phyloP scores from a whole-genome alignment of 2,888 invertebrate genomes.

The Phanerotoma sp. region DNA sequence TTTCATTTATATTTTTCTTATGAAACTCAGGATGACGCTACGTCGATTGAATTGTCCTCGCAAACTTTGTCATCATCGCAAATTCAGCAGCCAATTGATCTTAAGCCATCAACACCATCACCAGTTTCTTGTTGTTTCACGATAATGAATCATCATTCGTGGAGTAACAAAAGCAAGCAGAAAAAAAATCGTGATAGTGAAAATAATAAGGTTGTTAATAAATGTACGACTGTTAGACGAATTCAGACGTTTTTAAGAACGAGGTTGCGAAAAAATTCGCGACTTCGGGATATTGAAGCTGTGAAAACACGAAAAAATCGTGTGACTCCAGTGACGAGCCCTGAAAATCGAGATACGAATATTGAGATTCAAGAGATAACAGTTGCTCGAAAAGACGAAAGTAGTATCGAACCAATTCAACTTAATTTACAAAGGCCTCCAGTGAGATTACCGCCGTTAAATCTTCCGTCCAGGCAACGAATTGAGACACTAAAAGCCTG shows the following conservation, averaged over 20 bases:
- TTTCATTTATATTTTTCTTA: constrained; percentile 52
- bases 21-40: constrained; percentile 45
- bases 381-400: constrained; percentile 1
- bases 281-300: constrained; percentile 38
- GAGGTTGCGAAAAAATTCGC: constrained; percentile 42
- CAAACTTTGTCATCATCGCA: constrained; percentile 28
- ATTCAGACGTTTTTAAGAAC: constrained; percentile 49
- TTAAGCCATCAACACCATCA: constrained; percentile 51
- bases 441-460: constrained; percentile 42
- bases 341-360: constrained; percentile 13
- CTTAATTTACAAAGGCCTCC: constrained; percentile 31
- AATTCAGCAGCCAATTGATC: constrained; percentile 32
- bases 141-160: constrained; percentile 39
- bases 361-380: constrained; percentile 5
- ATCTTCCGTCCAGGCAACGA: constrained; percentile 36
- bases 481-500: constrained; percentile 24
- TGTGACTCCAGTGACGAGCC: constrained; percentile 36
- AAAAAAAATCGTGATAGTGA: constrained; percentile 20
- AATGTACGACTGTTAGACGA: constrained; percentile 46
- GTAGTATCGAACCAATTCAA: constrained; percentile 1
- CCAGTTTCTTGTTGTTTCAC: constrained; percentile 55
- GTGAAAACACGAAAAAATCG: constrained; percentile 40
- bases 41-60: constrained; percentile 48
- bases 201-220: constrained; percentile 18
- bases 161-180: constrained; percentile 22